These are phyloP conservation scores for Lordiphosa stackelbergi DNA, from an alignment of 1,140 invertebrate genomes.

Conservation along the genomic window DNA sequence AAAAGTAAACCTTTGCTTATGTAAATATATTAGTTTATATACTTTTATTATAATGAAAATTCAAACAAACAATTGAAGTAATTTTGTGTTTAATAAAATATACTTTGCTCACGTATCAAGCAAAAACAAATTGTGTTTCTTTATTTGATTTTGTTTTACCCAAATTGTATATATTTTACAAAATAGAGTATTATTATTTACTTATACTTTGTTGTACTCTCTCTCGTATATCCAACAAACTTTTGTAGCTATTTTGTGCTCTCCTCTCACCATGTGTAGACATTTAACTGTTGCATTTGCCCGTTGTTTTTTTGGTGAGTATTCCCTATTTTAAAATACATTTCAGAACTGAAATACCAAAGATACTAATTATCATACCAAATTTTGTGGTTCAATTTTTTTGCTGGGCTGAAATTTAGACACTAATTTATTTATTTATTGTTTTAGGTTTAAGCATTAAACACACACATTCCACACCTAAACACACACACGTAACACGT, in stretches of 20 bases:
- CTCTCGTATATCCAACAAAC: conserved; percentile 29
- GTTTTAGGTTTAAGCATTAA: conserved; percentile 40
- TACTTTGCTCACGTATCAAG: conserved; percentile 56
- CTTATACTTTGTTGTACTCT: conserved; percentile 28
- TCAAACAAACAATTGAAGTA: conserved; percentile 58
- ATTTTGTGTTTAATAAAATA: conserved; percentile 71
- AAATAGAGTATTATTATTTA: conserved; percentile 2
- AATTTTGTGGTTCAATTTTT: conserved; percentile 17
- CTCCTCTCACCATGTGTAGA: conserved; percentile 31
- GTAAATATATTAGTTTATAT: conserved; percentile 45
- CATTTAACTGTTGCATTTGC: conserved; percentile 37
- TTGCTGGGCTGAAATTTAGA: conserved; percentile 46
- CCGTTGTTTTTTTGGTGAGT: conserved; percentile 51
- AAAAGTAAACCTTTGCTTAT: conserved; percentile 70
- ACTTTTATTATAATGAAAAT: conserved; percentile 36
- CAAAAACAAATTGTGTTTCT: conserved; percentile 65
- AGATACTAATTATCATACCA: conserved; percentile 47
- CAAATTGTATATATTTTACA: conserved; percentile 15
- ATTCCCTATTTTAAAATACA: conserved; percentile 16
- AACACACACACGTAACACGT: no score
- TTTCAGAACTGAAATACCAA: conserved; percentile 53
- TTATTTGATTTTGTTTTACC: conserved; percentile 39
- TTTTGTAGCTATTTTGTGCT: conserved; percentile 42
- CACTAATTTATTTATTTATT: conserved; percentile 50
- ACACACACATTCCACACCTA: conserved; percentile 53